Evolutionary conservation across 64 coral and sea anemone species (phyloP), one percentile per base, ranked within the genome.

Genomic region (Montipora sp.): DNA sequence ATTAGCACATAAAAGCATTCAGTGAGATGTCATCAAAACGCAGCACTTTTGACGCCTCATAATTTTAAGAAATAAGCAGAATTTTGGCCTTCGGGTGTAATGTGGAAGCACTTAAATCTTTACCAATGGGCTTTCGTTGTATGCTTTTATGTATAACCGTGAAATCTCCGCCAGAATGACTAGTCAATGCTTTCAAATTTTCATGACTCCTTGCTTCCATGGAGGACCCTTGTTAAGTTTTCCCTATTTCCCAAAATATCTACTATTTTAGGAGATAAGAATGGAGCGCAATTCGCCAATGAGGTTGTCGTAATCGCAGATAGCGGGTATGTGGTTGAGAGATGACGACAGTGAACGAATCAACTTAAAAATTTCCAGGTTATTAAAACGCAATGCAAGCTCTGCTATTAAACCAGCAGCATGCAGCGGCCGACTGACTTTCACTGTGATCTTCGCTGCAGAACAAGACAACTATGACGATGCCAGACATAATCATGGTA

Each of bases 301-400:
- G 81, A 84, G 15, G 14, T 49, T 16, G 44, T 70, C 61, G 15
- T 18, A 84, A 69, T 49, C 18, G 10, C 43, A 48, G 81, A 84
- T 84, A 84, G 43, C 45, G 45, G 45, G 44, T 10, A 83, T 84
- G 81, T 47, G 81, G 81, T 84, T n/a, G 16, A 70, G 14, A 45
- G 81, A 21, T 21, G 81, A 68, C 19, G 1, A 5, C 4, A 84
- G 66, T 61, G 36, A 16, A 45, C 81, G 81, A 84, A 84, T 84
- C 81, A 84, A 20, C 45, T 84, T 84, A 19, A 48, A 46, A 48
- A 46, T 84, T 66, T 84, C 44, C 11, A 3, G 44, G 81, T 47
- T 67, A 71, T 70, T 84, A 71, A 84, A 84, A 84, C 81, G 63
- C 81, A 46, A 70, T 70, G 81, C 18, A 84, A 24, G 60, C 43